Evolutionary conservation across 2,113 vertebrate genomes (phyloP).

Genomic region (Platysternon megacephalum): DNA sequence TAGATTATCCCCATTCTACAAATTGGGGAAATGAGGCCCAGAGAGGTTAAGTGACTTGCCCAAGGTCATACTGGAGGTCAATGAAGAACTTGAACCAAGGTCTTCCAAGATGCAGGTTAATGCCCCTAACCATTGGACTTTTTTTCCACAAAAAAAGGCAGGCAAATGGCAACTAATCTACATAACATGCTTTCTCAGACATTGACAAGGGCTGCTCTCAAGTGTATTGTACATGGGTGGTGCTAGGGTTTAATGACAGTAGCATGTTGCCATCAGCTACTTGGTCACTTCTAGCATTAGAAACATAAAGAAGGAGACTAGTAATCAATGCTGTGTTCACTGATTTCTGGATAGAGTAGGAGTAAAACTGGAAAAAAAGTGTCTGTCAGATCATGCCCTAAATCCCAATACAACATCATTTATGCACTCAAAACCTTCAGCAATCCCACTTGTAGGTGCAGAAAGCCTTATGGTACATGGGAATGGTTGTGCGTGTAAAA

Average conservation of each 20-base stretch:
- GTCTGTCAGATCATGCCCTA: neutral
- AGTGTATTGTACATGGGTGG: neutral
- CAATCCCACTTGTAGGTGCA: neutral
- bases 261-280: accelerated
- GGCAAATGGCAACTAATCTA: neutral
- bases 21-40: neutral
- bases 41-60: neutral
- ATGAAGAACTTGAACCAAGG: neutral
- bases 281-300: neutral
- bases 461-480: neutral
- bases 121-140: neutral
- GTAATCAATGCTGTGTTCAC: neutral
- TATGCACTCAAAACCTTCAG: neutral
- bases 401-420: neutral
- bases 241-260: neutral
- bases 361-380: neutral
- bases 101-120: neutral
- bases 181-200: neutral
- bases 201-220: neutral
- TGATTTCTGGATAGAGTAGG: neutral
- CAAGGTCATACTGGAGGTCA: neutral
- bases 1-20: neutral
- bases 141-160: neutral
- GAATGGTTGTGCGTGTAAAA: constrained; percentile 43
- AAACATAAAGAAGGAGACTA: neutral